These are phyloP conservation scores for Choloepus hoffmanni DNA, from an alignment of 2,113 vertebrate species.

Conservation along the genomic window DNA sequence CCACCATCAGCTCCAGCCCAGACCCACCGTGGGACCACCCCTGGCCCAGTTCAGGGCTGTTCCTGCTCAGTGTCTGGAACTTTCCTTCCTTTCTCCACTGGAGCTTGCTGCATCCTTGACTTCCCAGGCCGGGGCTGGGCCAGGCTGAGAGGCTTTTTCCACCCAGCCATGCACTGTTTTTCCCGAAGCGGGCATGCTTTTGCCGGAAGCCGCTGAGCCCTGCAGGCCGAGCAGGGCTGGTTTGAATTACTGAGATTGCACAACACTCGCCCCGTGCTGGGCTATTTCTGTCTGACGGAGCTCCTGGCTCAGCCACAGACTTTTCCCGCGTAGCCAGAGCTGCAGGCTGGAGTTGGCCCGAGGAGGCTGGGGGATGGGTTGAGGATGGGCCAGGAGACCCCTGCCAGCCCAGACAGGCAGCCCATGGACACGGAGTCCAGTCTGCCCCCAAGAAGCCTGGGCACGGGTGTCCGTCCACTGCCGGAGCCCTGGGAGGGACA, in stretches of 20 bases:
- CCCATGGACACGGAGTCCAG: background rate
- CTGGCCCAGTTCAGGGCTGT: background rate
- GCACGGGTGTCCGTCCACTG: no score
- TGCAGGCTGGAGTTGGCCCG: background rate
- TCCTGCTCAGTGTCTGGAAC: no score
- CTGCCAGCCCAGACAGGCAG: background rate
- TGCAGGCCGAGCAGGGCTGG: background rate
- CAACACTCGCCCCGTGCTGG: background rate
- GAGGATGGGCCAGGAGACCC: no score
- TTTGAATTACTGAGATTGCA: background rate
- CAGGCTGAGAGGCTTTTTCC: background rate
- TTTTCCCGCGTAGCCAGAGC: background rate
- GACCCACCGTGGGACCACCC: no score
- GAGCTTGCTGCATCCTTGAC: background rate
- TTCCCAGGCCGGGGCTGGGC: background rate
- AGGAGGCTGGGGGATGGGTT: background rate
- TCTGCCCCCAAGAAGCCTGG: background rate
- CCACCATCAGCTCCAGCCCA: rapidly evolving
- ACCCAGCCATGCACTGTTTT: no score
- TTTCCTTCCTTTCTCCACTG: no score
- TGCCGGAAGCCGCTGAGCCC: background rate
- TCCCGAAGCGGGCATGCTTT: background rate
- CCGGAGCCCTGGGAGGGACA: no score
- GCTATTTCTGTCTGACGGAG: background rate
- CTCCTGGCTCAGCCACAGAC: background rate